Conservation (phyloP, 1,140 invertebrate species). For the Papilio dardanus region DNA sequence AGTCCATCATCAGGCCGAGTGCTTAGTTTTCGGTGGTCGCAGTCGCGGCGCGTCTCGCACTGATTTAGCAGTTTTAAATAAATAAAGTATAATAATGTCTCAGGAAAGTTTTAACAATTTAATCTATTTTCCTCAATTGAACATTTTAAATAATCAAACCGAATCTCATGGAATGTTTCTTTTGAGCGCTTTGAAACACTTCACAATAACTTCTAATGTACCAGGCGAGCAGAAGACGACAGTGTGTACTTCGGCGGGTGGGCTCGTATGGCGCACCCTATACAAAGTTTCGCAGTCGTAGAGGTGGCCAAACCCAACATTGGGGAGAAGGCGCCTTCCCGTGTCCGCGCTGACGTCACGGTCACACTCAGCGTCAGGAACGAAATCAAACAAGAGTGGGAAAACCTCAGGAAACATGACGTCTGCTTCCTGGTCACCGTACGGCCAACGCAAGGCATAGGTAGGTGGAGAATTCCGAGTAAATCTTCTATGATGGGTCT, state of each 20-base stretch:
- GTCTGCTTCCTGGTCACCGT: conserved; percentile 98
- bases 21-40: too few species aligned
- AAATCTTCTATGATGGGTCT: neutral
- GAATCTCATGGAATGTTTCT: too few species aligned
- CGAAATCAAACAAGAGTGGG: conserved; percentile 98
- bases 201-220: conserved; percentile 12
- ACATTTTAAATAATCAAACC: too few species aligned
- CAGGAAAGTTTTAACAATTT: too few species aligned
- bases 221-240: conserved; percentile 92
- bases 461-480: conserved; percentile 70
- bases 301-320: conserved; percentile 95
- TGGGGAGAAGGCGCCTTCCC: conserved; percentile 96
- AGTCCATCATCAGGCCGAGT: too few species aligned
- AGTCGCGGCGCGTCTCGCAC: too few species aligned
- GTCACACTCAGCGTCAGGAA: conserved; percentile 94
- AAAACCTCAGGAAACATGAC: conserved; percentile 97
- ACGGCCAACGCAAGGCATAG: conserved; percentile 91
- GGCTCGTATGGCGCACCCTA: conserved; percentile 99
- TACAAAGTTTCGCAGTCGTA: conserved; percentile 96
- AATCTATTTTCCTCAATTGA: too few species aligned
- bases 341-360: conserved; percentile 96
- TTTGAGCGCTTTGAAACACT: too few species aligned
- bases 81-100: too few species aligned
- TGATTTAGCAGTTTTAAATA: too few species aligned
- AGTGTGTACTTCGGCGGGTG: conserved; percentile 97